phyloP scores from a whole-genome alignment of 2,888 invertebrate species.

The Patella depressa region DNA sequence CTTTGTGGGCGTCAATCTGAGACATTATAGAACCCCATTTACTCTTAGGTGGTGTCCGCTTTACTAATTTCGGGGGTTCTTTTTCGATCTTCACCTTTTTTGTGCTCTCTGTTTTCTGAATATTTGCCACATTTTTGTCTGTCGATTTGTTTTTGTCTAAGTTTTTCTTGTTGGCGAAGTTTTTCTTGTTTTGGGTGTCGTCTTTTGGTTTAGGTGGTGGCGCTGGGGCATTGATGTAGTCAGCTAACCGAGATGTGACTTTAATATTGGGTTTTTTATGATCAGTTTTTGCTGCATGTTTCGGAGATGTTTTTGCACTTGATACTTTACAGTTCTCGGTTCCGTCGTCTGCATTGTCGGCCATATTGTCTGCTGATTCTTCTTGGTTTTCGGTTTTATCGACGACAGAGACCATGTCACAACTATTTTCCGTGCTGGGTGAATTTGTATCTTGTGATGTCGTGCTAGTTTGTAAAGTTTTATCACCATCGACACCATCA shows the following conservation, averaged over 20 bases:
- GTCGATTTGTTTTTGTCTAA: conserved; percentile 45
- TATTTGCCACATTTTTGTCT: conserved; percentile 33
- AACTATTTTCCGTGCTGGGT: not conserved
- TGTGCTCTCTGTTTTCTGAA: conserved; percentile 19
- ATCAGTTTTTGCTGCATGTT: conserved; percentile 30
- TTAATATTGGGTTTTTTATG: conserved; percentile 58
- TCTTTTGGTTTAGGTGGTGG: conserved; percentile 52
- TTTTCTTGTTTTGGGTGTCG: conserved; percentile 48
- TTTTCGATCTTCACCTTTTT: conserved; percentile 40
- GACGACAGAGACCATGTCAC: not conserved
- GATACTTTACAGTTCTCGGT: conserved; percentile 20
- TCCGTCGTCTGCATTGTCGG: not conserved
- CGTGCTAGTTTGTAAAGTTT: not conserved
- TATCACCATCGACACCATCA: not conserved
- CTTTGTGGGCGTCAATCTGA: conserved; percentile 70
- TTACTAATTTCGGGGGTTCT: conserved; percentile 54
- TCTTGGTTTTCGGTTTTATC: conserved; percentile 15
- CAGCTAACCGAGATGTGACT: conserved; percentile 56
- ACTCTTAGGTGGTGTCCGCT: conserved; percentile 61
- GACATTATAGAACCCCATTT: conserved; percentile 67
- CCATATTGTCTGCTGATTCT: conserved; percentile 4
- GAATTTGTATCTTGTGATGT: not conserved
- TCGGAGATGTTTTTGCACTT: not conserved
- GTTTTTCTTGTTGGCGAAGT: conserved; percentile 50
- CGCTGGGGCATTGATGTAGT: conserved; percentile 57